Evolutionary conservation across 2,113 vertebrate genomes (phyloP).

Genomic region (Chaetodon trifascialis): DNA sequence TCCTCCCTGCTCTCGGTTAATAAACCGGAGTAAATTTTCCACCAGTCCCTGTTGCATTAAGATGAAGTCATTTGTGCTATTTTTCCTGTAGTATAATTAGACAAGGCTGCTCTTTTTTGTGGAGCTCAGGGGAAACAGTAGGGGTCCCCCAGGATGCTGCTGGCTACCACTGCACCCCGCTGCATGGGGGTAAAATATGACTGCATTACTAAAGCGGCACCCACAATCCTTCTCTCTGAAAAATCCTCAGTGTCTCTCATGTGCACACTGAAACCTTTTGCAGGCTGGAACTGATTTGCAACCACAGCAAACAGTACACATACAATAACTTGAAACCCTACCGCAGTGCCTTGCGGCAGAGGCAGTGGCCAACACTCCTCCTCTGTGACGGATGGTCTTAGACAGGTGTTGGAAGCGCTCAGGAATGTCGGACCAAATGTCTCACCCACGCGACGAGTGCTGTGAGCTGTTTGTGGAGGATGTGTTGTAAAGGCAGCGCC

Average conservation of each 20-base stretch:
- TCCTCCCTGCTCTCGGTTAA: constrained; percentile 25
- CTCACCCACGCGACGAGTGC: constrained; percentile 19
- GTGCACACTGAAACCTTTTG: constrained; percentile 21
- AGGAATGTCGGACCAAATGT: constrained; percentile 55
- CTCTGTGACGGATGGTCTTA: constrained; percentile 46
- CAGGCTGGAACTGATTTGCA: constrained; percentile 52
- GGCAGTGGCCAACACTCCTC: constrained; percentile 5
- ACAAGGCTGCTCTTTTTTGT: constrained; percentile 25
- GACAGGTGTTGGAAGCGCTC: constrained; percentile 50
- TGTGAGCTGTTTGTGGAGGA: constrained; percentile 39
- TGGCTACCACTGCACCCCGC: constrained; percentile 27
- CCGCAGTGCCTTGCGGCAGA: not conserved
- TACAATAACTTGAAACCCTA: constrained; percentile 28
- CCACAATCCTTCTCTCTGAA: constrained; percentile 18
- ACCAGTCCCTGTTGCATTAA: constrained; percentile 24
- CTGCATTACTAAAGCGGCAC: constrained; percentile 40
- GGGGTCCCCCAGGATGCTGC: constrained; percentile 48
- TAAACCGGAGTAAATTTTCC: constrained; percentile 15
- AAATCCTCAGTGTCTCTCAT: constrained; percentile 14
- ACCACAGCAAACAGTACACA: constrained; percentile 25
- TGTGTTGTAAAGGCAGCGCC: constrained; percentile 11
- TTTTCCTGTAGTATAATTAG: constrained; percentile 50
- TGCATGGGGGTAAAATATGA: constrained; percentile 43
- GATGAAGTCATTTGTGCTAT: constrained; percentile 54
- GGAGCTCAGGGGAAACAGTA: constrained; percentile 14